Base-by-base conservation (phyloP, 1,140 invertebrate genomes). In the Gryon sp. region DNA sequence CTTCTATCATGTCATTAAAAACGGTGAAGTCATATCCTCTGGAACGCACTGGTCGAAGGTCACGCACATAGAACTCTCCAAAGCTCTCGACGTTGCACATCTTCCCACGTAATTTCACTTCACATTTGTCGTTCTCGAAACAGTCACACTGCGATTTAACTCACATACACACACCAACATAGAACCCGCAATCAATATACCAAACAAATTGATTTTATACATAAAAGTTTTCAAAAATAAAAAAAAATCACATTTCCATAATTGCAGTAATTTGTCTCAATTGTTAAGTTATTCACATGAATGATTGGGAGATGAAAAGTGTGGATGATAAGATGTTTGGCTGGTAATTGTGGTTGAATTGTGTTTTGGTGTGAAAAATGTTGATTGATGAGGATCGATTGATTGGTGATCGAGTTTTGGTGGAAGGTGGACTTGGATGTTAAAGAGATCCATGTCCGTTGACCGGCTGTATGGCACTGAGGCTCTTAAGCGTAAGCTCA, bases 401-500 rank as follows among this genome's bases (percentile, higher is more conserved):
- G 45, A 59, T 66, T 43, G 41, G 12, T 40, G 52, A 19, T 7
- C 30, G 50, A 52, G 45, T 16, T 26, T 50, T 59, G 28, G 69
- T 12, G 16, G 78, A 81, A 81, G 78, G 78, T 82, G 50, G 45
- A 14, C 46, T 52, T n/a, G 41, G 36, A 66, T 43, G 60, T 76
- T 48, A 43, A 83, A 81, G 82, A 85, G 84, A 86, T 85, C 84
- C 84, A 85, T 85, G 84, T 86, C 84, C 74, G 83, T 81, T 84
- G 86, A 81, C 80, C 82, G 80, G 78, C 85, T 84, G 84, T 78
- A 81, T 85, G 81, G 79, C 81, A 87, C 86, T 87, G 87, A 87
- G n/a, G 82, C 80, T 86, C 83, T 85, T 86, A 82, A 87, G 82
- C 82, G 81, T 81, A 83, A 83, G 81, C 85, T 88, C 86, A 88